Evolutionary conservation across 2,797 vertebrate species (phyloP), one percentile per base, ranked within the genome.

Genomic region (Octomys mimax): DNA sequence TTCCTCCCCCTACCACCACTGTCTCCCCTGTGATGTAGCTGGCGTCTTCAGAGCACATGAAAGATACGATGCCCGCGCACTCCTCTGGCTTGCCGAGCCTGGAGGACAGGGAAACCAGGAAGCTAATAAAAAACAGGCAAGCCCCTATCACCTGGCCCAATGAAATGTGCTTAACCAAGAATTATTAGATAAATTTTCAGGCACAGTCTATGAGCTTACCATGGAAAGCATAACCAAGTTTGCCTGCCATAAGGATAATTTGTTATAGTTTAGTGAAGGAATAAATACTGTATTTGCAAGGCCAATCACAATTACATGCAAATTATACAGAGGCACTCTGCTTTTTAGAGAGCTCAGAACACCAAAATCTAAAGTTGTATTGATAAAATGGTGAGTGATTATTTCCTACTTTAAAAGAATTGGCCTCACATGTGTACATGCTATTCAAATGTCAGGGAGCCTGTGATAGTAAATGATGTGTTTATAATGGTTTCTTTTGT

Each of bases 21-120:
- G 98, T 97, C 98, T 99, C 99, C 90, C 99, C 99, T 0, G 99
- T 99, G 97, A 99, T 99, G 97, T 99, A 99, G 0, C 98, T 98
- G 4, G 99, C 99, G 1, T 99, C 99, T 0, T 99, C 98, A 0
- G 99, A 99, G 97, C 99, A 99, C 94, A 99, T 92, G 98, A 99
- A 99, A 2, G 99, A 98, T 0, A 99, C 98, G 19, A 99, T 98
- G 14, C 99, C 98, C 0, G 99, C 99, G 9, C 99, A 99, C 0
- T 99, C 99, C 64, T 99, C 98, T 0, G 99, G 99, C 31, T 98
- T 83, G 28, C 99, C 99, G 2, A 99, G 0, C 97, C 99, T 99
- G 92, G 62, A 87, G 57, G 89, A 89, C 2, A 89, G 9, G 6
- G 64, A 92, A 80, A 83, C n/a, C 95, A 93, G 57, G 62, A 90